phyloP scores from a whole-genome alignment of 2,113 vertebrate genomes.

The Scatophagus argus region DNA sequence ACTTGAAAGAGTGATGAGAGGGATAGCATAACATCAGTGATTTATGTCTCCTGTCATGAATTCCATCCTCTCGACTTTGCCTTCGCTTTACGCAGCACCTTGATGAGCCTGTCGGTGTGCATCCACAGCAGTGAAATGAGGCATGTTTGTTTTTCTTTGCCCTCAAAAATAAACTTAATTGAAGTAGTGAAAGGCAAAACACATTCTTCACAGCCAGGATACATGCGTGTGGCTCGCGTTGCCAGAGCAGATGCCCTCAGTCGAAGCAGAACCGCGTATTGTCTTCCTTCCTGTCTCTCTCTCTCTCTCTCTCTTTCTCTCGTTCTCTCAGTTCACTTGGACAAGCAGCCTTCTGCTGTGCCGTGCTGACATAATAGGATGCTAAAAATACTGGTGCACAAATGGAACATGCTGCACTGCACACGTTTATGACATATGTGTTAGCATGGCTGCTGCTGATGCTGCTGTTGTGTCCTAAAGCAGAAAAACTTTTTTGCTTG shows the following conservation, averaged over 20 bases:
- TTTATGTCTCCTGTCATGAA: constrained; percentile 40
- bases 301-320: constrained; percentile 56
- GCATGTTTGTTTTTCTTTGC: constrained; percentile 26
- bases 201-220: constrained; percentile 31
- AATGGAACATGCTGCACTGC: constrained; percentile 67
- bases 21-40: constrained; percentile 36
- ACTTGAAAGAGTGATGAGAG: constrained; percentile 49
- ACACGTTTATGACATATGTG: constrained; percentile 62
- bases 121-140: background rate
- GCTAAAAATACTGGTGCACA: constrained; percentile 82
- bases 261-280: constrained; percentile 23
- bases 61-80: constrained; percentile 29
- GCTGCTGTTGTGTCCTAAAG: constrained; percentile 20
- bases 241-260: constrained; percentile 31
- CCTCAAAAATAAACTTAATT: constrained; percentile 38
- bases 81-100: constrained; percentile 16
- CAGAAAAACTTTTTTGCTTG: background rate
- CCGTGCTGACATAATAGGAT: constrained; percentile 71
- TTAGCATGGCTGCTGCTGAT: constrained; percentile 21
- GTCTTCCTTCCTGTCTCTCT: constrained; percentile 51
- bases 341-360: constrained; percentile 49
- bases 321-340: constrained; percentile 38
- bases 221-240: background rate
- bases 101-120: background rate
- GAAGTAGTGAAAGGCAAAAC: constrained; percentile 27